Percentiles rank a stretch among this genome's conserved stretches.
phyloP scores from a whole-genome alignment of 2,113 vertebrate species.

The Xenopus tropicalis region DNA sequence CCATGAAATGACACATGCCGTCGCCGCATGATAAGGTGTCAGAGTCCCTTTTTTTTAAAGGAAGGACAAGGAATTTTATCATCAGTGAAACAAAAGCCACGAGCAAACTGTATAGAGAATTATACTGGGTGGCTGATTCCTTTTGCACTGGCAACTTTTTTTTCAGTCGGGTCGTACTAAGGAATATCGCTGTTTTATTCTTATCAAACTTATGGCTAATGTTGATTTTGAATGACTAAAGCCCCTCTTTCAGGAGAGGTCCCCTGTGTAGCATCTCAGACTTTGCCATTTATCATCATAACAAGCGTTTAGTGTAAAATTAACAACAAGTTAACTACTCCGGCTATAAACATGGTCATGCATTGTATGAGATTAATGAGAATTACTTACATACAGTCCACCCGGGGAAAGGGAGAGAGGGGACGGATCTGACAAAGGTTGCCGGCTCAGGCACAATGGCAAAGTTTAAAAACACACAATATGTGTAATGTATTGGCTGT shows the following conservation, averaged over 20 bases:
- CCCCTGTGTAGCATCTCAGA: slow-evolving; percentile 57
- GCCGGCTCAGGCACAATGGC: background rate
- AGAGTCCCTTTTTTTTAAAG: background rate
- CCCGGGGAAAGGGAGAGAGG: slow-evolving; percentile 16
- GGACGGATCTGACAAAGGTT: background rate
- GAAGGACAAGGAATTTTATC: no score
- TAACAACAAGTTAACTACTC: slow-evolving; percentile 72
- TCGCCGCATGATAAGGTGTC: background rate
- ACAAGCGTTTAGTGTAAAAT: slow-evolving; percentile 73
- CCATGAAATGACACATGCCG: background rate
- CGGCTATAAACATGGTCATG: slow-evolving; percentile 63
- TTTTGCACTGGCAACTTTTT: no score
- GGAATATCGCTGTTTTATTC: no score
- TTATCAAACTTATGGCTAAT: no score
- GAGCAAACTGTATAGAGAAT: no score
- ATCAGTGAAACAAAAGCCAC: no score
- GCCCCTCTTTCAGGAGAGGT: slow-evolving; percentile 31
- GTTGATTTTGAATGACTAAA: background rate
- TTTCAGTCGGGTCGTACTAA: no score
- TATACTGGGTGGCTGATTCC: no score
- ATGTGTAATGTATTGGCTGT: background rate
- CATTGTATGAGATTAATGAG: slow-evolving; percentile 63
- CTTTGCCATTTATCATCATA: slow-evolving; percentile 67
- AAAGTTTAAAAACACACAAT: no score
- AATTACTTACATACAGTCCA: slow-evolving; percentile 60